A percentile compares a stretch with the other conserved stretches of the same genome.
These are phyloP conservation scores for Phrynocephalus forsythii DNA, from an alignment of 2,797 vertebrate species.

Conservation along the genomic window DNA sequence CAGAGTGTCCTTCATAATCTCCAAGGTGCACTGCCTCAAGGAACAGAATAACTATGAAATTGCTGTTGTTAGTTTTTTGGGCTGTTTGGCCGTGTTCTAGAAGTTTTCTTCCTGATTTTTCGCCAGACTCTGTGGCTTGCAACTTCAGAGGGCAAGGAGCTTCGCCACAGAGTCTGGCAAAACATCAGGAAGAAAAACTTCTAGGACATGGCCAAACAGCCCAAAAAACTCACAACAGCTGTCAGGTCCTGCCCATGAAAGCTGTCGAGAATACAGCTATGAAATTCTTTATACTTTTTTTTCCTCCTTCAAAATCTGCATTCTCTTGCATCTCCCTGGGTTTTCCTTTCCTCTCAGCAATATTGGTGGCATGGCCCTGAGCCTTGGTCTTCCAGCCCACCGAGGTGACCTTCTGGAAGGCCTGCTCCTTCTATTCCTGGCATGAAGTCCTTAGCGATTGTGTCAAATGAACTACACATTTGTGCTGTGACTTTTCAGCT, in stretches of 20 bases:
- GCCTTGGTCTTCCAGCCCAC: not conserved
- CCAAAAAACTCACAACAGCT: too few relatives aligned
- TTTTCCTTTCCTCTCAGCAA: not conserved
- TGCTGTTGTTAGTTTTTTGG: not conserved
- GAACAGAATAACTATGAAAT: constrained; percentile 52
- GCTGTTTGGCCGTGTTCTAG: too few relatives aligned
- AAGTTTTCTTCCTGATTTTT: not conserved
- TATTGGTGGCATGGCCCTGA: not conserved
- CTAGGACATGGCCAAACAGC: too few relatives aligned
- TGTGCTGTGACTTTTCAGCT: not conserved
- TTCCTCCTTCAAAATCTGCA: not conserved
- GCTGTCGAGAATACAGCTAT: too few relatives aligned
- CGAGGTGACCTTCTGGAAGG: not conserved
- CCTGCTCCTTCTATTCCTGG: not conserved
- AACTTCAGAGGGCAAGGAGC: too few relatives aligned
- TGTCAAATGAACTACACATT: not conserved
- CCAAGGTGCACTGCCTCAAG: constrained; percentile 45
- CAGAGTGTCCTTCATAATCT: constrained; percentile 34
- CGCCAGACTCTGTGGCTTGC: not conserved
- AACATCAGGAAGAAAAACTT: too few relatives aligned
- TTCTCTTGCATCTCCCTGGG: not conserved
- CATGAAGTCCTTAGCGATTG: not conserved
- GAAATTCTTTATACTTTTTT: not conserved
- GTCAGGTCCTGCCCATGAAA: too few relatives aligned
- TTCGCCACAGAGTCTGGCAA: too few relatives aligned